A percentile compares a stretch with the other conserved stretches of the same genome.
Evolutionary conservation across 2,888 invertebrate species (phyloP).

Genomic region (Lissonota sp.): DNA sequence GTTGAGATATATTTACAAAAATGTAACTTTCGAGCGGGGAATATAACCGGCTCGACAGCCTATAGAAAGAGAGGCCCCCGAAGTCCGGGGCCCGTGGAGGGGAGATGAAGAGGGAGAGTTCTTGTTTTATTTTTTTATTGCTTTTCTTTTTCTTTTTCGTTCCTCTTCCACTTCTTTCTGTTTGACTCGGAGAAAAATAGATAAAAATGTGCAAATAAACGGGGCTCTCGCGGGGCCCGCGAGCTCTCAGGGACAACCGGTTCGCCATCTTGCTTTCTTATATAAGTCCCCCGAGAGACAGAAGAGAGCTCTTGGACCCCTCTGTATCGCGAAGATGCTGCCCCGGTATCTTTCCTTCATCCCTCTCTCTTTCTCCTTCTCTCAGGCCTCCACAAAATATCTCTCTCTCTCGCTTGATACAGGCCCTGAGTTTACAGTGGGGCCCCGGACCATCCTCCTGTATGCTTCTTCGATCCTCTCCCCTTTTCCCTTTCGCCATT

Average conservation of each 20-base stretch:
- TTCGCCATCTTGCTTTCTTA: conserved; percentile 82
- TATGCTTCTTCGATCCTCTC: conserved; percentile 32
- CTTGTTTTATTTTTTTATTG: conserved; percentile 29
- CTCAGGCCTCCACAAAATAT: conserved; percentile 2
- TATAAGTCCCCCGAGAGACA: conserved; percentile 80
- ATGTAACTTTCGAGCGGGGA: conserved; percentile 24
- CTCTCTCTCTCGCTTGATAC: conserved; percentile 45
- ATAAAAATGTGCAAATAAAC: conserved; percentile 83
- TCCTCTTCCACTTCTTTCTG: conserved; percentile 61
- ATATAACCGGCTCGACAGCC: conserved; percentile 54
- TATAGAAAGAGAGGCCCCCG: conserved; percentile 25
- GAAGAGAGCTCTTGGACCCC: conserved; percentile 70
- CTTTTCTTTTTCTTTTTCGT: conserved; percentile 39
- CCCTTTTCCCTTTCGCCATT: conserved; percentile 43
- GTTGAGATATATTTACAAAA: conserved; percentile 25
- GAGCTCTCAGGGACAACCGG: conserved; percentile 82
- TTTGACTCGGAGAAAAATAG: conserved; percentile 78
- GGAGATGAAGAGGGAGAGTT: conserved; percentile 29
- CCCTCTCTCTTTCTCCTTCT: conserved; percentile 47
- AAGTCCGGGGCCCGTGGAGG: conserved; percentile 4
- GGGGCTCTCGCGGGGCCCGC: conserved; percentile 75
- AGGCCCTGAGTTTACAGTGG: conserved; percentile 34
- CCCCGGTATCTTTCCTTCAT: conserved; percentile 53
- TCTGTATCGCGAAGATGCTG: conserved; percentile 68
- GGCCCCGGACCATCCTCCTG: conserved; percentile 35